Conservation (phyloP, 2,888 invertebrate genomes). For the Ashinkailepas kermadecensis region DNA sequence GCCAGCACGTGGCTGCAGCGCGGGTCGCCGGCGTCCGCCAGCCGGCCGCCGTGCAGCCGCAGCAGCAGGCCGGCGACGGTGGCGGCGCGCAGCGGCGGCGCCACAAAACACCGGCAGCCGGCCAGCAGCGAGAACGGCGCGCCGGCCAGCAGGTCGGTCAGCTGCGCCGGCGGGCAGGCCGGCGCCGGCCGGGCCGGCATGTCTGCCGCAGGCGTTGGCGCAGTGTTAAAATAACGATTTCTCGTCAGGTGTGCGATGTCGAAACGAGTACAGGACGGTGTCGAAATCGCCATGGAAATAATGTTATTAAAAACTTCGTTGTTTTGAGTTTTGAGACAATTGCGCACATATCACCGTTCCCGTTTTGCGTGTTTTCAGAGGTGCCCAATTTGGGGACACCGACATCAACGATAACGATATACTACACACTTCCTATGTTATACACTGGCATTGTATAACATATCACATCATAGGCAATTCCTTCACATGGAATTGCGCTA, state of each 20-base stretch:
- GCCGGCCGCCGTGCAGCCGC: not conserved
- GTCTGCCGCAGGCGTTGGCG: not conserved
- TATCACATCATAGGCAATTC: too few relatives aligned
- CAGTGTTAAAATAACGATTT: not conserved
- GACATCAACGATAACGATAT: too few relatives aligned
- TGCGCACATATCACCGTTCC: too few relatives aligned
- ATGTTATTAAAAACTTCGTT: not conserved
- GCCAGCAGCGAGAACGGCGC: not conserved
- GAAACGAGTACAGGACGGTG: not conserved
- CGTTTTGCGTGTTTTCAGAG: too few relatives aligned
- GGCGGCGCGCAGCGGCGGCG: slow-evolving; percentile 13
- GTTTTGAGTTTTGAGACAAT: too few relatives aligned
- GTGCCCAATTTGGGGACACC: too few relatives aligned
- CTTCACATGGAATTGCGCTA: too few relatives aligned
- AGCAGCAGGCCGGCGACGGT: slow-evolving; percentile 6
- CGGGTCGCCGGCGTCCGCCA: not conserved
- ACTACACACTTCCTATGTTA: too few relatives aligned
- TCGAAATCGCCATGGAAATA: not conserved
- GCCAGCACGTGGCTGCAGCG: not conserved
- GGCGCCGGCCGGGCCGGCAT: not conserved
- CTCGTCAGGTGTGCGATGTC: not conserved
- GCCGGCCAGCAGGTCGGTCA: not conserved
- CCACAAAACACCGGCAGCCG: slow-evolving; percentile 4
- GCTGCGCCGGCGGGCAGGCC: not conserved
- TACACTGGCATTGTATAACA: too few relatives aligned